Conservation (phyloP, 2,888 invertebrate species). For the Apamea anceps region DNA sequence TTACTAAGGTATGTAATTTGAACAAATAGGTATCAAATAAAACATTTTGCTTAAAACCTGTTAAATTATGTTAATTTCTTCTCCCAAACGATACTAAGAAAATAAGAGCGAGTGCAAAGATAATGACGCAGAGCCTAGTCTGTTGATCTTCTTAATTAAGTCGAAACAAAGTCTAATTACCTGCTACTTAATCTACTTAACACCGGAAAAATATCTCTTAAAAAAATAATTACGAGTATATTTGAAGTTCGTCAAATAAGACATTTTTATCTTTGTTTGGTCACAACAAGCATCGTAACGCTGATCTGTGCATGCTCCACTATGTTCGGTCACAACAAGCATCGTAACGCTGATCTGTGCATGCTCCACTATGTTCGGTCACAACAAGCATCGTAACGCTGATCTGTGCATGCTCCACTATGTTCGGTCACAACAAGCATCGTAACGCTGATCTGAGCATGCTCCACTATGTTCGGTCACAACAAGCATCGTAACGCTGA, state of each 20-base stretch:
- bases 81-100: neutral
- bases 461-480: too few relatives aligned
- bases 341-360: neutral
- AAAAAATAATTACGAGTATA: too few relatives aligned
- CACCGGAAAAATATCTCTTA: neutral
- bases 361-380: too few relatives aligned
- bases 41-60: neutral
- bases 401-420: too few relatives aligned
- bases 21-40: neutral
- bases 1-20: conserved; percentile 55
- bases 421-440: too few relatives aligned
- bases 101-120: neutral
- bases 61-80: neutral
- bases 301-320: too few relatives aligned
- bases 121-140: neutral
- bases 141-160: conserved; percentile 13
- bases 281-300: neutral
- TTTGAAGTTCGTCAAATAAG: neutral
- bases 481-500: too few relatives aligned
- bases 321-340: neutral
- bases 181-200: conserved; percentile 4
- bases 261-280: neutral
- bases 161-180: conserved; percentile 5
- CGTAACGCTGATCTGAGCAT: too few relatives aligned
- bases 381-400: too few relatives aligned